phyloP scores from a whole-genome alignment of 1,140 invertebrate species.

The Aethina tumida region DNA sequence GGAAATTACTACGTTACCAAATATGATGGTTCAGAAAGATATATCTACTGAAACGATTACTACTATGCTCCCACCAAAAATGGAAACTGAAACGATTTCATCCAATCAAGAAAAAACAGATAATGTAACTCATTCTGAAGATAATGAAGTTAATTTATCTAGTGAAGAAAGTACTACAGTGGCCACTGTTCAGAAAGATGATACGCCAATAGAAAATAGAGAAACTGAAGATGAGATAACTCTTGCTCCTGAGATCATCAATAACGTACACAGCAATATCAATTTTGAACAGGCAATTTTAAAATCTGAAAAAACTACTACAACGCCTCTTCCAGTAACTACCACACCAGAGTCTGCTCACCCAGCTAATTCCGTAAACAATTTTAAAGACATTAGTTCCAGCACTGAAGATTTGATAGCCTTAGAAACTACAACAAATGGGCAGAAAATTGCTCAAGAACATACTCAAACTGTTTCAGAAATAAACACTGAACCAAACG shows the following conservation, averaged over 20 bases:
- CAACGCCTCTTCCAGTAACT: neutral
- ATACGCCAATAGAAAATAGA: neutral
- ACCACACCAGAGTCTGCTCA: conserved; percentile 10
- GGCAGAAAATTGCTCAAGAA: conserved; percentile 13
- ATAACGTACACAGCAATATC: conserved; percentile 31
- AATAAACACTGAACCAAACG: no score
- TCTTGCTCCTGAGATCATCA: conserved; percentile 26
- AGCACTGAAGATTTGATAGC: conserved; percentile 32
- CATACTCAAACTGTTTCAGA: no score
- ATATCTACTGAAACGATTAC: no score
- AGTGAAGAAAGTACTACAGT: no score
- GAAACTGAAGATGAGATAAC: conserved; percentile 12
- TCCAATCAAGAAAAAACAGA: no score
- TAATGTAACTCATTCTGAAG: no score
- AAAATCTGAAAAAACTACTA: conserved; percentile 2
- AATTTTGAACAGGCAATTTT: conserved; percentile 19
- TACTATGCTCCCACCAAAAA: no score
- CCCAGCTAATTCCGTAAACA: neutral
- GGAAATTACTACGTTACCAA: no score
- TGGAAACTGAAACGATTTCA: no score
- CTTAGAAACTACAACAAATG: conserved; percentile 31
- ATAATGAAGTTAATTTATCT: no score
- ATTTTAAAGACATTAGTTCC: conserved; percentile 17
- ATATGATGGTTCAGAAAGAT: no score
- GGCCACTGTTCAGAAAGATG: conserved; percentile 1